Percentiles rank a stretch among this genome's conserved stretches.
Conservation (phyloP, 2,113 vertebrate species). For the Proterorhinus semilunaris region DNA sequence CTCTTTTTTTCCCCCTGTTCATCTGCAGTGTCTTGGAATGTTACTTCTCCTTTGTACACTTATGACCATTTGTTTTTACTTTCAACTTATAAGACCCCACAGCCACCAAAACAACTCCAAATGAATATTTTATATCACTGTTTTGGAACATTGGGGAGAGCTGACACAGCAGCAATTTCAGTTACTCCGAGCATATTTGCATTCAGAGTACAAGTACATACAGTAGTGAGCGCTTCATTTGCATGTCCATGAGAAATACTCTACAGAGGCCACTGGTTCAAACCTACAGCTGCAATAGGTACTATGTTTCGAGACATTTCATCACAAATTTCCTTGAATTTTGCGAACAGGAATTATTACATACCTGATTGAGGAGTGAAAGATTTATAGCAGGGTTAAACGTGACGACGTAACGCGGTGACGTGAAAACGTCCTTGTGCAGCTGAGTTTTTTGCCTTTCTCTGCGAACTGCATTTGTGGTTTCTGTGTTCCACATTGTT, state of each 20-base stretch:
- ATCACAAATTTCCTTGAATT: neutral
- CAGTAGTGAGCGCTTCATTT: conserved; percentile 5
- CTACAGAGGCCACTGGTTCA: neutral
- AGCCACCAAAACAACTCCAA: neutral
- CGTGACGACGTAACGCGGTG: too few relatives aligned
- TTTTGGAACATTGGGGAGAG: neutral
- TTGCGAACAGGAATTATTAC: neutral
- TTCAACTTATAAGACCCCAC: neutral
- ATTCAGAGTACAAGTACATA: neutral
- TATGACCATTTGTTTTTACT: too few relatives aligned
- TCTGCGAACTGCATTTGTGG: too few relatives aligned
- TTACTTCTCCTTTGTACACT: too few relatives aligned
- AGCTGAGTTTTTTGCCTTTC: too few relatives aligned
- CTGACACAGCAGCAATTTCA: neutral
- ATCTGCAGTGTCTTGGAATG: too few relatives aligned
- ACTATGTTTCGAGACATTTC: neutral
- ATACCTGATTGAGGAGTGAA: too few relatives aligned
- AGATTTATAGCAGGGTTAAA: too few relatives aligned
- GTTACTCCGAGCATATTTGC: neutral
- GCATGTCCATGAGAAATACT: conserved; percentile 4
- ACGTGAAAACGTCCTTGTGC: too few relatives aligned
- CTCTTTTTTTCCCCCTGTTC: too few relatives aligned
- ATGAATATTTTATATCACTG: neutral
- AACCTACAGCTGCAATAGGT: neutral
- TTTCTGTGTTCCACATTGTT: too few relatives aligned